Base-by-base conservation (phyloP, 2,797 vertebrate species). In the Sphenopsis melanotis region DNA sequence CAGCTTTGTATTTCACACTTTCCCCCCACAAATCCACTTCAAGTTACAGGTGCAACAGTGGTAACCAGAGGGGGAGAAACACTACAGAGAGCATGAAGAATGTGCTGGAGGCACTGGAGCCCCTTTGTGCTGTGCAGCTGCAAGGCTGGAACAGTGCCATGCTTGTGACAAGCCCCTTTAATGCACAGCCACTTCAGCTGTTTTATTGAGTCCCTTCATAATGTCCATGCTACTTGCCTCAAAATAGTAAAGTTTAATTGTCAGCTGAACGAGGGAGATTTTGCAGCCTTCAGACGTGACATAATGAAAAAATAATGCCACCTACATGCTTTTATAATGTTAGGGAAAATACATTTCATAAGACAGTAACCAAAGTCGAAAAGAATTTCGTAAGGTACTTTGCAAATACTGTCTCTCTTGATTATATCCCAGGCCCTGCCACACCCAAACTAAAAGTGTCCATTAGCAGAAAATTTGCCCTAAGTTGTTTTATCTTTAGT, bases 291-390 rank as follows among this genome's bases (percentile, higher is more conserved):
- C 10, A 52, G 56, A 36, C 15, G 8, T 39, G 32, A 53, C 2
- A 9, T 24, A 42, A 63, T 76, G 21, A 47, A 80, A 77, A 66
- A 77, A 66, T 56, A 66, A 63, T 30, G 41, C 11, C 29, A 32
- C 0, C 0, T 53, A 16, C 4, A 0, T 68, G 26, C 4, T 81
- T 83, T 64, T 83, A 23, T 27, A 65, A 37, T 0, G 2, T 44
- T 41, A 29, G 27, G 10, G 55, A 32, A 55, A 66, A 56, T 19
- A n/a, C 2, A 16, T 46, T 85, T 71, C 13, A 3, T 37, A 44
- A 56, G 41, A n/a, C 56, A 27, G 16, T 30, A 79, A 32, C 12
- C 3, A 24, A 82, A 87, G 60, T 19, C 12, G 13, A 46, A 34
- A 89, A 19, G 2, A 47, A 30, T 15, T 75, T 36, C 19, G 17